Conservation (phyloP, 2,113 vertebrate species). For the Leucoraja erinaceus region DNA sequence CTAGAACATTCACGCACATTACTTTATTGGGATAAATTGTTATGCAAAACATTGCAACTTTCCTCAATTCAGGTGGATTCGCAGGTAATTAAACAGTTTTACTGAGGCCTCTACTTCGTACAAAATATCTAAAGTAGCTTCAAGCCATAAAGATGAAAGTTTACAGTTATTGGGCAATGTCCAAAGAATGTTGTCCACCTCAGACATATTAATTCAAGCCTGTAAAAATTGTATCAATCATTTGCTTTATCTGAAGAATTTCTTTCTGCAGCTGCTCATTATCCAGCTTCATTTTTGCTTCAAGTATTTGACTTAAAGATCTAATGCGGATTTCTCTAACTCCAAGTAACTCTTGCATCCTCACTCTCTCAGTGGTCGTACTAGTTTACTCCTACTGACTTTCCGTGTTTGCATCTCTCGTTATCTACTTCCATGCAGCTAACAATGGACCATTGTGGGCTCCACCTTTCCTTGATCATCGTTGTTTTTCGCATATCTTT, state of each 20-base stretch:
- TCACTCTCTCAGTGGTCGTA: too few relatives aligned
- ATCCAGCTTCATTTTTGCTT: conserved; percentile 63
- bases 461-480: too few relatives aligned
- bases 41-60: background rate
- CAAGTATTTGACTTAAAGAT: conserved; percentile 63
- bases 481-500: too few relatives aligned
- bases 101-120: background rate
- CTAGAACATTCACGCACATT: background rate
- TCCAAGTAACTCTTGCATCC: too few relatives aligned
- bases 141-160: background rate
- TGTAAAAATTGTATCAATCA: background rate
- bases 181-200: background rate
- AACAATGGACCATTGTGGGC: too few relatives aligned
- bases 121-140: background rate
- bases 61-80: background rate
- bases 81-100: background rate
- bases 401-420: too few relatives aligned
- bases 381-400: too few relatives aligned
- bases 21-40: background rate
- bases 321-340: conserved; percentile 49
- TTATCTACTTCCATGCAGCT: too few relatives aligned
- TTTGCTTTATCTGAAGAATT: conserved; percentile 55
- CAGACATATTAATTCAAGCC: background rate
- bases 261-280: conserved; percentile 66
- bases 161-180: background rate